Conservation (phyloP, 2,797 vertebrate species). For the Borostomias antarcticus region DNA sequence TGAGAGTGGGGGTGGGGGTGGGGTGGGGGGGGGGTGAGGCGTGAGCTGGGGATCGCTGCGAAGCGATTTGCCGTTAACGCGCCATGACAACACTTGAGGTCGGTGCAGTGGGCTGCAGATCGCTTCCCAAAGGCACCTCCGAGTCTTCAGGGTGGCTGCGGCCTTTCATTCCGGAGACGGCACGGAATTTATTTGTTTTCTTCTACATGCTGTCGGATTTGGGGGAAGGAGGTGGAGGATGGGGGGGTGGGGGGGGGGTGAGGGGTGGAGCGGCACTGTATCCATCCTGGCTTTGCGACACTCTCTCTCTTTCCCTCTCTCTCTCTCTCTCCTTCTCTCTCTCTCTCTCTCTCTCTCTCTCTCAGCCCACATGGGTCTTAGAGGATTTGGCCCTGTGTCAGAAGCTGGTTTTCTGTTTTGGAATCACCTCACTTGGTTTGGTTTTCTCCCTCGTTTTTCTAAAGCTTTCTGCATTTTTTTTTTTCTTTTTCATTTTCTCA, state of each 20-base stretch:
- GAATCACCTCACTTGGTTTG: conserved; percentile 13
- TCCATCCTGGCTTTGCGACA: conserved; percentile 44
- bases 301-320: conserved; percentile 30
- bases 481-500: conserved; percentile 5
- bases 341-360: conserved; percentile 20
- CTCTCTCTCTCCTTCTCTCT: conserved; percentile 12
- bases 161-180: conserved; percentile 61
- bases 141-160: conserved; percentile 51
- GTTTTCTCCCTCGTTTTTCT: too few species aligned
- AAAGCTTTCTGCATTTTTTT: neutral
- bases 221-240: conserved; percentile 34
- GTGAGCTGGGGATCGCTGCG: too few species aligned
- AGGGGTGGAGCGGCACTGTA: conserved; percentile 38
- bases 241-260: conserved; percentile 29
- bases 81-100: conserved; percentile 72
- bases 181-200: conserved; percentile 68
- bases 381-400: conserved; percentile 31
- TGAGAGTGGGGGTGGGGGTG: conserved; percentile 8
- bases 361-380: conserved; percentile 32
- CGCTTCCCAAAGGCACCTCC: conserved; percentile 65
- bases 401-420: conserved; percentile 24
- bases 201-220: conserved; percentile 66
- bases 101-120: conserved; percentile 55
- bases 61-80: conserved; percentile 71
- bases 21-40: conserved; percentile 31